A percentile compares a stretch with the other conserved stretches of the same genome.
These are phyloP conservation scores for Lagopus muta DNA, from an alignment of 2,113 vertebrate genomes.

Conservation along the genomic window DNA sequence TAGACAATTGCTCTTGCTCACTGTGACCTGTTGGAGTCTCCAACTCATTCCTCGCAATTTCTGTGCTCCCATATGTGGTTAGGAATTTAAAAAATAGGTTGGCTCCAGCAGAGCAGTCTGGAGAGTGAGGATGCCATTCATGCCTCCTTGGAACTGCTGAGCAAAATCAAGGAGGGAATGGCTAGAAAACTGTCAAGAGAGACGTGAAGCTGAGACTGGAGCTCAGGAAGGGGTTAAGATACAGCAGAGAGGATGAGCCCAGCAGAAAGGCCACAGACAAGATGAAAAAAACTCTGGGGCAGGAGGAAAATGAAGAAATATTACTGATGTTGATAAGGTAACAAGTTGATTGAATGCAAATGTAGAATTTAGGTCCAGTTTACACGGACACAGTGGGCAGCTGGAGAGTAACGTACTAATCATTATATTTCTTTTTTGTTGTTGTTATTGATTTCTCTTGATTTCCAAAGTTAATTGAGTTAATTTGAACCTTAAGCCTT, in stretches of 20 bases:
- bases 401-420: neutral
- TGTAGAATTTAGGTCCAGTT: neutral
- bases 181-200: neutral
- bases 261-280: neutral
- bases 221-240: neutral
- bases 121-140: neutral
- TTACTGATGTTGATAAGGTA: neutral
- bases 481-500: neutral
- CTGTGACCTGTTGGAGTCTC: neutral
- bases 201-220: neutral
- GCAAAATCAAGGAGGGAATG: neutral
- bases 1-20: neutral
- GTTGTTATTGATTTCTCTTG: neutral
- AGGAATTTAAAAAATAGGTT: neutral
- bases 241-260: neutral
- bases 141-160: neutral
- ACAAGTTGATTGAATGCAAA: neutral
- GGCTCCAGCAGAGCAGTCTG: neutral
- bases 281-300: neutral
- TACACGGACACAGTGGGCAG: neutral
- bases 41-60: neutral
- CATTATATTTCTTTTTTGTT: neutral
- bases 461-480: neutral
- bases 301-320: neutral
- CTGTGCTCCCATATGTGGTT: neutral